phyloP scores from a whole-genome alignment of 2,888 invertebrate genomes.

The Agrilus mali region DNA sequence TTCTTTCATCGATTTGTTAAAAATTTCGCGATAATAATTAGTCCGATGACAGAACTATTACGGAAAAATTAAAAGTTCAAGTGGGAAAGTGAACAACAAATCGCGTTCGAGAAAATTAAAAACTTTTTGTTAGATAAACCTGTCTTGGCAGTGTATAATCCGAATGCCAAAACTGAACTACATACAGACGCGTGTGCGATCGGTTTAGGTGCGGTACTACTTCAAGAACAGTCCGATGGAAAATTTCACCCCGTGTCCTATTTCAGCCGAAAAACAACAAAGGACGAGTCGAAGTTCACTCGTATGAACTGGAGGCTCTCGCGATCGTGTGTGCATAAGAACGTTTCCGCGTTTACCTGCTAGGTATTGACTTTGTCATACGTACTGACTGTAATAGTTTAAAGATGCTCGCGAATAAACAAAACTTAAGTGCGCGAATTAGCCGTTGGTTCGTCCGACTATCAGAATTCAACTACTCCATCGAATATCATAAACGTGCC shows the following conservation, averaged over 20 bases:
- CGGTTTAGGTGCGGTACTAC: too few relatives aligned
- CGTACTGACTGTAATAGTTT: slow-evolving; percentile 12
- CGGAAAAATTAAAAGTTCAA: not conserved
- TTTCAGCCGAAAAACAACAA: slow-evolving; percentile 7
- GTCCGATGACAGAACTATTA: too few relatives aligned
- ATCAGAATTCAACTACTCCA: slow-evolving; percentile 11
- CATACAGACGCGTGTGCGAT: too few relatives aligned
- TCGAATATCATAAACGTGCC: slow-evolving; percentile 13
- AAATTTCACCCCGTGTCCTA: slow-evolving; percentile 4
- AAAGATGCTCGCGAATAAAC: too few relatives aligned
- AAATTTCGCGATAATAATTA: slow-evolving; percentile 10
- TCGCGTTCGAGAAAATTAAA: not conserved
- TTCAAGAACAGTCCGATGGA: slow-evolving; percentile 1
- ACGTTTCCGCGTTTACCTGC: slow-evolving; percentile 10
- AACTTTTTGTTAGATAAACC: too few relatives aligned
- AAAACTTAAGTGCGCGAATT: too few relatives aligned
- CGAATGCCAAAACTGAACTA: not conserved
- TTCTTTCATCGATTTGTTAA: slow-evolving; percentile 15
- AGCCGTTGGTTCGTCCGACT: too few relatives aligned
- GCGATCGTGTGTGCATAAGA: slow-evolving; percentile 6
- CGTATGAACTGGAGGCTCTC: slow-evolving; percentile 7
- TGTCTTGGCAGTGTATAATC: too few relatives aligned
- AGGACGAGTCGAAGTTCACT: slow-evolving; percentile 7
- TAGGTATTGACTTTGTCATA: slow-evolving; percentile 9
- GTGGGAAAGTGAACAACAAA: not conserved